Base-by-base conservation (phyloP, 2,113 vertebrate species). In the Elephantulus edwardii region DNA sequence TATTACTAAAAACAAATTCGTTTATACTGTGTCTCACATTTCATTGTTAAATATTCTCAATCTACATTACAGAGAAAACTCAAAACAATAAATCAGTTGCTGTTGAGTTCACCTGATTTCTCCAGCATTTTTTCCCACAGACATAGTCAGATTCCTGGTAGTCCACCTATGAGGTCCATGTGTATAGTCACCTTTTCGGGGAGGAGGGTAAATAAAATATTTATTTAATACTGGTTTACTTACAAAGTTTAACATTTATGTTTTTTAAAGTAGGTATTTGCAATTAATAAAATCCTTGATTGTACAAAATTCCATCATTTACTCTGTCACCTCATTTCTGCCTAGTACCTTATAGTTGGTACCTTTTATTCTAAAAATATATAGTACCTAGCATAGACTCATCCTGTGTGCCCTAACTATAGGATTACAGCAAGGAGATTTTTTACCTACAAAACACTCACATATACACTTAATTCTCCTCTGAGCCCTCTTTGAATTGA, bases 351-450 rank as follows among this genome's bases (percentile, higher is more conserved):
- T 76, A 58, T 58, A 26, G 22, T 58, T 58, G 28, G 56, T n/a
- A 89, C 62, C 8, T 92, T 66, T 88, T 87, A 90, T 91, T 89
- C 92, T 78, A 62, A 86, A 89, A 91, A 44, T 0, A 0, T 30
- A 20, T 54, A 78, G 30, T 48, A 12, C 40, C 85, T 74, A 83
- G 50, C 19, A 46, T 85, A 91, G 79, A 92, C 88, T 76, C 71
- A 75, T 40, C 52, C 70, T 54, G 35, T 40, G 44, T 26, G 52
- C 72, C 52, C 50, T 91, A 89, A 83, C 80, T 83, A 22, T 64
- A 6, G 8, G 6, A 7, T 35, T 71, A 62, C 5, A 46, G 48
- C 77, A 87, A 81, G 13, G 30, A 54, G 62, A 90, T 75, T 80
- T 19, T 83, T 56, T 60, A 42, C 42, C 35, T 76, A 4, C n/a